These are phyloP conservation scores for Drosophila neocordata DNA, from an alignment of 1,140 invertebrate species.

Conservation along the genomic window DNA sequence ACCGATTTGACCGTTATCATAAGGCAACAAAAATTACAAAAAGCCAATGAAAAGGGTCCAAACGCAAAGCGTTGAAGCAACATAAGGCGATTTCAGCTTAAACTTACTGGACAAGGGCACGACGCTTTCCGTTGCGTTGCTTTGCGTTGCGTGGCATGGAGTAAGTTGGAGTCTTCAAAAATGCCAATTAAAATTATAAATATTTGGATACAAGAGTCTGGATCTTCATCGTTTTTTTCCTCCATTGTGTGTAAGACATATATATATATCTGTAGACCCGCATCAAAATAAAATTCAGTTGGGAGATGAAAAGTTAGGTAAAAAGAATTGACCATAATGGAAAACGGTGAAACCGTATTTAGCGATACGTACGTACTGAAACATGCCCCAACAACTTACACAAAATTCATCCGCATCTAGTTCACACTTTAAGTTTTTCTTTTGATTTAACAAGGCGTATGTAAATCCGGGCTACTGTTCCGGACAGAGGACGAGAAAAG, in stretches of 20 bases:
- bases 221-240: too few species aligned
- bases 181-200: constrained; percentile 19
- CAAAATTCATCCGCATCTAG: too few species aligned
- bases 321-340: not conserved
- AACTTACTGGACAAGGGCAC: not conserved
- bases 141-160: not conserved
- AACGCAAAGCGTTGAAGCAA: constrained; percentile 13
- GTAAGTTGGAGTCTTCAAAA: not conserved
- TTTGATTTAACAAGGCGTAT: too few species aligned
- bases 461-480: too few species aligned
- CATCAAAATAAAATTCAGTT: constrained; percentile 6
- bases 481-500: too few species aligned
- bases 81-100: constrained; percentile 9
- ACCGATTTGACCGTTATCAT: constrained; percentile 16
- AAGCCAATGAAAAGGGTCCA: constrained; percentile 6
- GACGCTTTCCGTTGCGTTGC: not conserved
- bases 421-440: too few species aligned
- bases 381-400: not conserved
- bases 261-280: not conserved
- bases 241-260: too few species aligned
- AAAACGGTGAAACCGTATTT: not conserved
- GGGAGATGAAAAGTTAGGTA: constrained; percentile 1
- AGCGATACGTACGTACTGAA: not conserved
- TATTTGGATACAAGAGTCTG: constrained; percentile 5
- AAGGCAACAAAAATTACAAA: constrained; percentile 9